phyloP scores from a whole-genome alignment of 1,140 invertebrate genomes.

The Polypedilum pembai region DNA sequence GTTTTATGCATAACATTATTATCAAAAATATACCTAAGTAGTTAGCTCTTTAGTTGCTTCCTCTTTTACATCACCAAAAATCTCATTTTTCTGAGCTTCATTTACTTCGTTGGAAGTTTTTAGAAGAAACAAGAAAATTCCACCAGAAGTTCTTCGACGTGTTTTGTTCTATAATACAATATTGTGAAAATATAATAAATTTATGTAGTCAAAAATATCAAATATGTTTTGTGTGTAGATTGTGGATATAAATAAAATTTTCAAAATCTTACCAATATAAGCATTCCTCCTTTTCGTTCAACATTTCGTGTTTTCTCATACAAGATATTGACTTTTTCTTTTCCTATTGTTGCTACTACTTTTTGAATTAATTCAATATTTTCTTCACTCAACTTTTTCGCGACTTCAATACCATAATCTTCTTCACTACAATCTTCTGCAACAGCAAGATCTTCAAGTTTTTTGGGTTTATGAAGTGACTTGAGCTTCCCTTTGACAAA shows the following conservation, averaged over 20 bases:
- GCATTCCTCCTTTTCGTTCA: background rate
- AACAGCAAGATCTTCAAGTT: background rate
- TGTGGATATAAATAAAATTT: no score
- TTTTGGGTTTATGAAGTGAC: background rate
- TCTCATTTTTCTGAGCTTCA: background rate
- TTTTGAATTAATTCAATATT: background rate
- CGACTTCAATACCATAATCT: background rate
- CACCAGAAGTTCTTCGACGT: background rate
- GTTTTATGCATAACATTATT: background rate
- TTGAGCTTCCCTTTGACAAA: background rate
- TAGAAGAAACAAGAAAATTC: slow-evolving; percentile 1
- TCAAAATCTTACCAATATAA: background rate
- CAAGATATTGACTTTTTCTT: background rate
- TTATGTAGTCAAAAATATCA: no score
- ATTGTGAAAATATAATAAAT: no score
- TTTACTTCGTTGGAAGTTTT: background rate
- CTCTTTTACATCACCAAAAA: background rate
- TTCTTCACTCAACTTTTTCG: background rate
- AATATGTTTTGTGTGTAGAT: no score
- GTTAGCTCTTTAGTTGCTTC: background rate
- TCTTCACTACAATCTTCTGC: background rate
- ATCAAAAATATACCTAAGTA: background rate
- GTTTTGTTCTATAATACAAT: background rate
- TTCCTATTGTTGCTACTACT: background rate
- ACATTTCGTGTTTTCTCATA: background rate